A percentile compares a stretch with the other conserved stretches of the same genome.
Evolutionary conservation across 2,797 vertebrate species (phyloP).

Genomic region (Micromesistius poutassou): DNA sequence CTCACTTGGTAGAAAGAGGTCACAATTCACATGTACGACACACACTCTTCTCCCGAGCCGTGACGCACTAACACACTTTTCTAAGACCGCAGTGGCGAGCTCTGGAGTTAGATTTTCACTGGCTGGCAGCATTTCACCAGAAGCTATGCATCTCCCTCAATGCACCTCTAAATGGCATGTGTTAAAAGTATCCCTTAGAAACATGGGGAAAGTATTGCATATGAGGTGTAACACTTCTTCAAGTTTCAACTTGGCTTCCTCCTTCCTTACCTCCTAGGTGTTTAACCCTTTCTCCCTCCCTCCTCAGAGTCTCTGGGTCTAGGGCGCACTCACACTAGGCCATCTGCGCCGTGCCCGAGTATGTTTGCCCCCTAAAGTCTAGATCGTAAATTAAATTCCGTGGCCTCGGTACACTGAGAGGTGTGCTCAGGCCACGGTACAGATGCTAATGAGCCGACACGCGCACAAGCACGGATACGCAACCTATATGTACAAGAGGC

Average conservation of each 20-base stretch:
- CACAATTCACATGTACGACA: neutral
- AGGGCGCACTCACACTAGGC: no score
- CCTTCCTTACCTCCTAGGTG: neutral
- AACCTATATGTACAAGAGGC: no score
- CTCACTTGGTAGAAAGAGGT: neutral
- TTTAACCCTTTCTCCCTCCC: neutral
- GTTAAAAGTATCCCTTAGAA: no score
- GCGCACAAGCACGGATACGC: no score
- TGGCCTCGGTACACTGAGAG: no score
- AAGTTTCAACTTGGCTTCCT: neutral
- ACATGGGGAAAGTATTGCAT: no score
- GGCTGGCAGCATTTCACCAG: neutral
- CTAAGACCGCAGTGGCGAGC: neutral
- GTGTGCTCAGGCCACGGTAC: no score
- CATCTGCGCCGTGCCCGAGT: no score
- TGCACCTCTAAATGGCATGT: neutral
- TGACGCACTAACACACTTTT: neutral
- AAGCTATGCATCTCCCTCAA: neutral
- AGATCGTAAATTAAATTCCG: no score
- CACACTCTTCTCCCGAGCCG: neutral
- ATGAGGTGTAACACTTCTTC: neutral
- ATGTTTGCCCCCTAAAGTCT: no score
- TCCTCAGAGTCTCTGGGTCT: neutral
- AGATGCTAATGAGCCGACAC: no score
- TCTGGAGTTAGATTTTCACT: neutral